phyloP scores from a whole-genome alignment of 1,140 invertebrate species.

The Temnothorax curvispinosus region DNA sequence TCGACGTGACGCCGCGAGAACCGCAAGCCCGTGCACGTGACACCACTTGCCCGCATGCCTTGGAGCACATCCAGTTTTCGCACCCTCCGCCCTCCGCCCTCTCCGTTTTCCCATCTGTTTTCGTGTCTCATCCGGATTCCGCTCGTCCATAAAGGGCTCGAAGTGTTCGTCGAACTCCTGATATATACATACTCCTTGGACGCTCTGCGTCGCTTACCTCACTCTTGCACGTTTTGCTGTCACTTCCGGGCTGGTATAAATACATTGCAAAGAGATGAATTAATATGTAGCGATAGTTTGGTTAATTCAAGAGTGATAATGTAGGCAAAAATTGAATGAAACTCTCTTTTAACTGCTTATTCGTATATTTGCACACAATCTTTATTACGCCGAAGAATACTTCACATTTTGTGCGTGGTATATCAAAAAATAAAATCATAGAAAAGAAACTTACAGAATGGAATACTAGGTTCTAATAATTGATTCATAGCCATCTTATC shows the following conservation, averaged over 20 bases:
- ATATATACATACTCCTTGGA: not conserved
- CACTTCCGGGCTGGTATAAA: not conserved
- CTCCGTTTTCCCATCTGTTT: slow-evolving; percentile 19
- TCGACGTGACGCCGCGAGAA: slow-evolving; percentile 53
- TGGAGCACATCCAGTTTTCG: slow-evolving; percentile 65
- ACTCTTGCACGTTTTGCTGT: not conserved
- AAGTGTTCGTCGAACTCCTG: not conserved
- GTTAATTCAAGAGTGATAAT: not conserved
- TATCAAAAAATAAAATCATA: not conserved
- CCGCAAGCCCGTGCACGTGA: slow-evolving; percentile 63
- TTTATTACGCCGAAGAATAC: not conserved
- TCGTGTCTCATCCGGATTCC: slow-evolving; percentile 10
- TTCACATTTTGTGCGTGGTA: not conserved
- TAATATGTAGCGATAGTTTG: not conserved
- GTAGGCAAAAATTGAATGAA: not conserved
- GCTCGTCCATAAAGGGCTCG: not conserved
- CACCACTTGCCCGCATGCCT: slow-evolving; percentile 59
- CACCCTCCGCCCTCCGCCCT: not conserved
- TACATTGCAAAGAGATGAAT: not conserved
- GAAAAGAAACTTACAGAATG: not conserved
- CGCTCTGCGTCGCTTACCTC: not conserved
- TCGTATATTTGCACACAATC: not conserved
- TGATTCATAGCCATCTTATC: not conserved
- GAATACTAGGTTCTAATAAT: not conserved
- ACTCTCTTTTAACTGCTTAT: too few relatives aligned